These are phyloP conservation scores for Pasiphila rectangulata DNA, from an alignment of 2,888 invertebrate genomes.

Conservation along the genomic window DNA sequence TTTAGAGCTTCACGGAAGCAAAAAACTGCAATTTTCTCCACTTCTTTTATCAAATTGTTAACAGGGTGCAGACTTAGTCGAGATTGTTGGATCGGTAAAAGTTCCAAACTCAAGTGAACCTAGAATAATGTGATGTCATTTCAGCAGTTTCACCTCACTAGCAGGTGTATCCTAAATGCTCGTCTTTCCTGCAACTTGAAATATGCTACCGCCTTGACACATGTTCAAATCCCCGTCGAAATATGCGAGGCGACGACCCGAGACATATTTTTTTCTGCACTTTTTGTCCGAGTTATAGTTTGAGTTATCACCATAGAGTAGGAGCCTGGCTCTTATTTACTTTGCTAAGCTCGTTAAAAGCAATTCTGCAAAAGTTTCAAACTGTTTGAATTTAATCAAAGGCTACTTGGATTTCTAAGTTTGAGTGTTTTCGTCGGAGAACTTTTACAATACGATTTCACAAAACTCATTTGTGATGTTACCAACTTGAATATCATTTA, in stretches of 20 bases:
- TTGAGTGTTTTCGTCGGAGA: slow-evolving; percentile 2
- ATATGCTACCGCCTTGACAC: slow-evolving; percentile 60
- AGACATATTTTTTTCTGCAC: slow-evolving; percentile 47
- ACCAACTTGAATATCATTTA: background rate
- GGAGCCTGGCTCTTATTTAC: slow-evolving; percentile 13
- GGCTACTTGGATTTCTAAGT: slow-evolving; percentile 3
- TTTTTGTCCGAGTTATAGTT: slow-evolving; percentile 32
- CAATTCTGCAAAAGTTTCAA: slow-evolving; percentile 20
- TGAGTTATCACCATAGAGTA: slow-evolving; percentile 35
- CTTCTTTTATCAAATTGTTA: no score
- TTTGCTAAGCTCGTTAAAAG: slow-evolving; percentile 22
- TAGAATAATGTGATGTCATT: no score
- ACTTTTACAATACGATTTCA: slow-evolving; percentile 3
- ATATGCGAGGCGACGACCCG: slow-evolving; percentile 55
- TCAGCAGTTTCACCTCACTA: slow-evolving; percentile 10
- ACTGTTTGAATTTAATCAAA: slow-evolving; percentile 19
- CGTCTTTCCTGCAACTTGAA: slow-evolving; percentile 47
- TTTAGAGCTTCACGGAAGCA: no score
- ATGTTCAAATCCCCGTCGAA: slow-evolving; percentile 56
- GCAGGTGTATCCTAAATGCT: slow-evolving; percentile 24
- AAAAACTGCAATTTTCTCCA: no score
- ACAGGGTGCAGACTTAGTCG: no score
- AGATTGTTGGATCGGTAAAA: no score
- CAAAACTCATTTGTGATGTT: background rate
- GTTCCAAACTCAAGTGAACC: no score